Base-by-base conservation (phyloP, 2,888 invertebrate genomes). In the Ommatoiulus sabulosus region DNA sequence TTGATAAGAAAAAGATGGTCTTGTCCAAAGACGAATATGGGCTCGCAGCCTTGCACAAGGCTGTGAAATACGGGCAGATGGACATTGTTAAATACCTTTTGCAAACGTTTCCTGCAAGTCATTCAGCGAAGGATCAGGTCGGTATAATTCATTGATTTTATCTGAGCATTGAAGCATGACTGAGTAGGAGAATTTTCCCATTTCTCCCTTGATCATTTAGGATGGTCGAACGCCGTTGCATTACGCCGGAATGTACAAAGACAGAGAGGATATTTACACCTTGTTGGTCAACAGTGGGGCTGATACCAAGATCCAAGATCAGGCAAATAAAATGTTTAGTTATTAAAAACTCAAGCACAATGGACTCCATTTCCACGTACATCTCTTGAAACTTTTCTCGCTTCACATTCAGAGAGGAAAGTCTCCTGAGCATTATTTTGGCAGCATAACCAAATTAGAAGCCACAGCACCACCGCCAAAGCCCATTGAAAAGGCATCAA, bases 11-110 rank as follows among this genome's bases (percentile, higher is more conserved):
- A 5, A 91, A 91, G 88, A 91, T 98, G 92, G 97, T 97, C 0
- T 95, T 97, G 90, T 97, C 98, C 35, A 95, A 96, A 91, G 97
- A 98, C 92, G 91, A 92, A 72, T 95, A 96, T 91, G 97, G 97
- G 3, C 95, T 97, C 35, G 96, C 97, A 3, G 97, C 97, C 0
- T 93, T 98, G 89, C 98, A 98, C 92, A 96, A 97, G 15, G 97
- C 97, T 0, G 96, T 96, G 0, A 94, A 97, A 90, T 96, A 96
- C 93, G 97, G 97, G 44, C 96, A 96, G 93, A 96, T 96, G 8
- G 96, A 96, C 92, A 95, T 96, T 10, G 95, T 96, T 57, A 94
- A 95, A 91, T 95, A 95, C 92, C 92, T 96, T 91, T 91, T 93
- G 52, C 92, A 91, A n/a, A 91, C 92, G 88, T 93, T 92, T 90